Evolutionary conservation across 2,113 vertebrate genomes (phyloP), one percentile per base, ranked within the genome.

Genomic region (Coptodon rendalli): DNA sequence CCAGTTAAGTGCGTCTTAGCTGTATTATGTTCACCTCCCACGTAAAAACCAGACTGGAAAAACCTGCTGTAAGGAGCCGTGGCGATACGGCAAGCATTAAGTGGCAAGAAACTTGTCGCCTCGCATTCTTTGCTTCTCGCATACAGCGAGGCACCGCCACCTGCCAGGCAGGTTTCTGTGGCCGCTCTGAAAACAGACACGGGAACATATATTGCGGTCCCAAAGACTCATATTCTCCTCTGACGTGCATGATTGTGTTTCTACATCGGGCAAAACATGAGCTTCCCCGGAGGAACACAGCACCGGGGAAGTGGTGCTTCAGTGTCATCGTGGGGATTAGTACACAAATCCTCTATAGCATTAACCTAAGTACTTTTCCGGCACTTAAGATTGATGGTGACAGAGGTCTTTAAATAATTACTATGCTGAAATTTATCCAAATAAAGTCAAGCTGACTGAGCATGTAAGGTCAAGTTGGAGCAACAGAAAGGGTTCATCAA

Each of bases 271-370:
- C 54, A 83, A 89, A 93, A 93, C 86, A 85, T 27, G 88, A 93
- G 89, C 85, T 88, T 81, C 90, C 57, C 80, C 3, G 17, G 43
- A 90, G 88, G 88, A 90, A 71, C 82, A 24, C 53, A 1, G 61
- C 4, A 11, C 36, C 10, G 34, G 80, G 59, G 53, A 86, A 87
- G 90, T 73, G 34, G 27, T 12, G 59, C 84, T 50, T 85, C 90
- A 38, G 43, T 93, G 88, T 92, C 94, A 93, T 92, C 79, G 27
- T 27, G 80, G 86, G 91, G 91, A 94, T 95, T 91, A 89, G 79
- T 36, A 50, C 14, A 3, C 82, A 85, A 90, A 91, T 90, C 91
- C 90, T 84, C 89, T 40, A 84, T 83, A 36, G 85, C 91, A 89
- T 93, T 91, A 92, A 89, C 66, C 83, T 90, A 82, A 92, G 90